Evolutionary conservation across 2,113 vertebrate species (phyloP), one percentile per base, ranked within the genome.

Genomic region (Carassius gibelio): DNA sequence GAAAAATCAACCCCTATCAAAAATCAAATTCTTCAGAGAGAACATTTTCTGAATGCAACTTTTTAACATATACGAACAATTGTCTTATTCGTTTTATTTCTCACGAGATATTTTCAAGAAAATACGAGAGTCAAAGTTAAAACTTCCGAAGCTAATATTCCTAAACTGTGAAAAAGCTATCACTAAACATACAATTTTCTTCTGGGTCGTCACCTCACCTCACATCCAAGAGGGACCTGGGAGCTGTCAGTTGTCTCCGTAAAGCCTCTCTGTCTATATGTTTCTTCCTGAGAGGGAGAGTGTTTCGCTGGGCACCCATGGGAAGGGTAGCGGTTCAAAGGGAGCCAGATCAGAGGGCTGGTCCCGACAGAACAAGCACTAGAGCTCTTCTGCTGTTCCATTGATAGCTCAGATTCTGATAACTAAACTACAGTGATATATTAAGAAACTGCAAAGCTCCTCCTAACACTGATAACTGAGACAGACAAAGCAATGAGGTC

Each of bases 241-340:
- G 11, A 13, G 30, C 19, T 23, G 55, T 61, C 76, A 61, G 3
- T 34, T 52, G 45, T 61, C 76, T 78, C 52, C 7, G 74, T 76
- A 38, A 78, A 78, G 26, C 50, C 75, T 59, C 50, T 9, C 48
- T 55, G 75, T 55, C 75, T 76, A 59, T 19, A 61, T 38, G n/a
- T 78, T 36, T 78, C 17, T 36, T 23, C 26, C 15, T 26, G 45
- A 15, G 48, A 48, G 52, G 75, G 48, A 36, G 76, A 21, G 59
- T 26, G 45, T 48, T 23, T 57, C 64, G 21, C 66, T 34, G 30
- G 36, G 48, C 84, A 78, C 75, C 84, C 85, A 76, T 72, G 66
- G 13, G 85, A 86, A 36, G 86, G 88, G 50, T 88, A 90, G 26
- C 79, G 50, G 87, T 91, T 90, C 50, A 91, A 83, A 48, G 82